These are phyloP conservation scores for Myioborus miniatus DNA, from an alignment of 2,797 vertebrate genomes.

Conservation along the genomic window DNA sequence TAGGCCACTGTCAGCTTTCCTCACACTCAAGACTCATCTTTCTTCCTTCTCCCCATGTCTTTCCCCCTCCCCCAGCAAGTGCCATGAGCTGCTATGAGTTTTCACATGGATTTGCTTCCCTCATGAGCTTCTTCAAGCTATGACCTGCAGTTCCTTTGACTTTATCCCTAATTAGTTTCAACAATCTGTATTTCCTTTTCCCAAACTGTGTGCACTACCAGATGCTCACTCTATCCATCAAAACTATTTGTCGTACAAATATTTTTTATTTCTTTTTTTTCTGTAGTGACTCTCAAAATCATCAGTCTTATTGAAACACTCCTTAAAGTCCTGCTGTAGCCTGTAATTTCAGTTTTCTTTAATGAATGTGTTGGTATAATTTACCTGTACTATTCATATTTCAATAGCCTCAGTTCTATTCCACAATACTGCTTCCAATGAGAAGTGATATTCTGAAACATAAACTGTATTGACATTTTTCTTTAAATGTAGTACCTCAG, in stretches of 20 bases:
- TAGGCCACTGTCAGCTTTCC: constrained; percentile 43
- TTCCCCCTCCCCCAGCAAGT: neutral
- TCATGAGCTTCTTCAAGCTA: neutral
- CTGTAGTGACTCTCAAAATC: neutral
- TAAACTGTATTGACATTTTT: neutral
- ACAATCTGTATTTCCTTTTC: neutral
- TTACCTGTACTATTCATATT: neutral
- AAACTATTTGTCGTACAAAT: neutral
- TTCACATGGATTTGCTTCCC: neutral
- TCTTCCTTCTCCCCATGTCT: neutral
- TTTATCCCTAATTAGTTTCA: neutral
- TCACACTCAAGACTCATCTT: constrained; percentile 20
- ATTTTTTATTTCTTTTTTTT: neutral
- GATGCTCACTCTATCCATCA: neutral
- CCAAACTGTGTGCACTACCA: neutral
- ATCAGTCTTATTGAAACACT: neutral
- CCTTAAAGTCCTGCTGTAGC: neutral
- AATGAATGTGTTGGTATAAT: neutral
- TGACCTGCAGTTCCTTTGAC: neutral
- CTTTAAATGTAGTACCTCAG: neutral
- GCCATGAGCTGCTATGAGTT: neutral
- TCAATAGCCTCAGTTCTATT: neutral
- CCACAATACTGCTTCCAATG: fast-evolving
- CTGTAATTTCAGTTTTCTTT: neutral
- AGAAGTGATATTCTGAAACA: neutral